Evolutionary conservation across 2,113 vertebrate genomes (phyloP).

Genomic region (Laticauda laticaudata): DNA sequence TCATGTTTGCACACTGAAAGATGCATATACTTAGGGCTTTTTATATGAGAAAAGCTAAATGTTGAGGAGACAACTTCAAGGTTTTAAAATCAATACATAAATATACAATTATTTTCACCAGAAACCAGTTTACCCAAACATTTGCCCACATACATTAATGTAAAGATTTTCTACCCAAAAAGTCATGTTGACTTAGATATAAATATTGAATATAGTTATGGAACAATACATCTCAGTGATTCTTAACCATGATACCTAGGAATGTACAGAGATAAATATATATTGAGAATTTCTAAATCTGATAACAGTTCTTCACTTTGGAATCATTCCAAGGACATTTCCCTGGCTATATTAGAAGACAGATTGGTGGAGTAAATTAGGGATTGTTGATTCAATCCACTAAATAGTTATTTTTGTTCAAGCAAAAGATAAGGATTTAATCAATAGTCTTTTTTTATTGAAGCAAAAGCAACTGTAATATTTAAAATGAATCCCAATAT

Average conservation of each 20-base stretch:
- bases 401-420: not conserved
- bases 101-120: not conserved
- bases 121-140: not conserved
- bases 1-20: not conserved
- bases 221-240: not conserved
- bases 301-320: not conserved
- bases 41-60: not conserved
- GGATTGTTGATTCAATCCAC: not conserved
- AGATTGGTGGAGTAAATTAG: not conserved
- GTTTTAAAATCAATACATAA: not conserved
- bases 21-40: not conserved
- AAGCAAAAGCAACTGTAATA: not conserved
- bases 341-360: not conserved
- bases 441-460: not conserved
- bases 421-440: not conserved
- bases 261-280: not conserved
- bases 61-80: not conserved
- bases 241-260: not conserved
- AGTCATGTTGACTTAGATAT: not conserved
- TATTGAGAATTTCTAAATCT: not conserved
- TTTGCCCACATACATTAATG: not conserved
- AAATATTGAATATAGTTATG: not conserved
- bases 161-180: not conserved
- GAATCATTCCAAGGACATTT: not conserved
- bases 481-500: not conserved